phyloP scores from a whole-genome alignment of 2,888 invertebrate species.

The Adela reaumurella region DNA sequence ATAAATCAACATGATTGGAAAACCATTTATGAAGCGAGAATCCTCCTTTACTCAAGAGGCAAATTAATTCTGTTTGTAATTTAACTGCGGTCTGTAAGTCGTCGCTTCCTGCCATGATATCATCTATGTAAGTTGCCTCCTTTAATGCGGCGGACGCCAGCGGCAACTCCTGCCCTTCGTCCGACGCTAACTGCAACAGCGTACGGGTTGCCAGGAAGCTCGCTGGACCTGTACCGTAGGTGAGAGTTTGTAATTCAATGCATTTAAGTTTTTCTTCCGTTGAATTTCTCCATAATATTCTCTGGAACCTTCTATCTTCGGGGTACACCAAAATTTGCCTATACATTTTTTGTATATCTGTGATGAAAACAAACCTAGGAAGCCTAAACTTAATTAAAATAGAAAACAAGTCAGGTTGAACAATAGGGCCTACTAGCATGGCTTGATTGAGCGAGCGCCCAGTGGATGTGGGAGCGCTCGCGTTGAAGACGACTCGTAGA shows the following conservation, averaged over 20 bases:
- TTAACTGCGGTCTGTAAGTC: no score
- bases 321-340: conserved; percentile 3
- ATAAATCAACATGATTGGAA: not conserved
- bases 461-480: conserved; percentile 3
- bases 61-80: not conserved
- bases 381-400: conserved; percentile 1
- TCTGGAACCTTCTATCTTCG: not conserved
- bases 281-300: conserved; percentile 4
- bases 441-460: conserved; percentile 5
- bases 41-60: conserved; percentile 1
- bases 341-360: conserved; percentile 5
- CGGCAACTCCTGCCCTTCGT: no score
- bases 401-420: conserved; percentile 4
- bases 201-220: conserved; percentile 12
- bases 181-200: conserved; percentile 10
- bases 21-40: conserved; percentile 3
- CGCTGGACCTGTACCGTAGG: conserved; percentile 13
- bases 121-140: no score
- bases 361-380: not conserved
- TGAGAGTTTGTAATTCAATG: conserved; percentile 10
- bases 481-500: conserved; percentile 7
- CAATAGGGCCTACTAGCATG: conserved; percentile 2
- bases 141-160: no score
- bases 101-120: no score
- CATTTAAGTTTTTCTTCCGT: conserved; percentile 5